Conservation (phyloP, 2,797 vertebrate genomes). For the Peromyscus melanophrys region DNA sequence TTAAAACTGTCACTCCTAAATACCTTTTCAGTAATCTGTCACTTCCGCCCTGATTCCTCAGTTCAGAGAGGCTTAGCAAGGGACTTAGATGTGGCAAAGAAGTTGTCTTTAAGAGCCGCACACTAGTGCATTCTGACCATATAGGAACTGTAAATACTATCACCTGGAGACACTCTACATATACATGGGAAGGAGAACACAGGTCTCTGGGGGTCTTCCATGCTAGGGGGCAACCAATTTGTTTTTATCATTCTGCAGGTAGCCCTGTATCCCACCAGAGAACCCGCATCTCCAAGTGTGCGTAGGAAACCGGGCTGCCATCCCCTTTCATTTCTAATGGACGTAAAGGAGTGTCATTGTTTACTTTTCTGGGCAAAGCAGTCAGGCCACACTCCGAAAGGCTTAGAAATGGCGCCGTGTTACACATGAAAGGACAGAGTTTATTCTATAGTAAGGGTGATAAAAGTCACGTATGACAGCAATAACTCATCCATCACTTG, state of each 20-base stretch:
- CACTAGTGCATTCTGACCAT: not conserved
- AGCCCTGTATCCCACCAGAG: not conserved
- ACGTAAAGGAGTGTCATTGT: not conserved
- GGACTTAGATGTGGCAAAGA: not conserved
- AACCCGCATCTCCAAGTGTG: not conserved
- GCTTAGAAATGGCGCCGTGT: not conserved
- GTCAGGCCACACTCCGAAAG: not conserved
- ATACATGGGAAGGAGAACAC: not conserved
- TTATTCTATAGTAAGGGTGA: not conserved
- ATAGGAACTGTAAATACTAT: not conserved
- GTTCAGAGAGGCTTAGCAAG: slow-evolving; percentile 19
- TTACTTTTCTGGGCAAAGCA: not conserved
- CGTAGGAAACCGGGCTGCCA: not conserved
- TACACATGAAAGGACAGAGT: not conserved
- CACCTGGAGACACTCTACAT: not conserved
- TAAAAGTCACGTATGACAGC: not conserved
- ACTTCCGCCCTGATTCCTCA: slow-evolving; percentile 25
- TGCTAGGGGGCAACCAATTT: not conserved
- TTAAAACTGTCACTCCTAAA: slow-evolving; percentile 67
- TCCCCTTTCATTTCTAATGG: not conserved
- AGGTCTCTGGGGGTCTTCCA: not conserved
- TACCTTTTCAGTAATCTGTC: slow-evolving; percentile 3
- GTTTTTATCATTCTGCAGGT: not conserved
- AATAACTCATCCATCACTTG: not conserved
- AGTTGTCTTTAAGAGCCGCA: not conserved